Base-by-base conservation (phyloP, 2,113 vertebrate species). In the Tricholaema leucomelas region DNA sequence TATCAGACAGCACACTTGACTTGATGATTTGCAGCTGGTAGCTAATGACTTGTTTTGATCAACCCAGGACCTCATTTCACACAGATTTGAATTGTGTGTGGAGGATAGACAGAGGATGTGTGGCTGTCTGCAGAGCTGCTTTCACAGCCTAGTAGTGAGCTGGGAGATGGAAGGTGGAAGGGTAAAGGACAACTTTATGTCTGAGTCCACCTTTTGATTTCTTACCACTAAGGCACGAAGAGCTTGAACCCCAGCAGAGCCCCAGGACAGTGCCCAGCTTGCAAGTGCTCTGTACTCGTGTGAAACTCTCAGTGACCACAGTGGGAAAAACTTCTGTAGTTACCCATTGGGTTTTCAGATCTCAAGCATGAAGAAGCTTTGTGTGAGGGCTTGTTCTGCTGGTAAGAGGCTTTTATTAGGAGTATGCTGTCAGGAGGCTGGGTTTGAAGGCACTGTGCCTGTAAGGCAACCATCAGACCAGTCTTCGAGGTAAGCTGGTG, bases 401-500 rank as follows among this genome's bases (percentile, higher is more conserved):
- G 58, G 2, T 31, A 81, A 31, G 77, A 50, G 40, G 31, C 48
- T 77, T 33, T 25, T 44, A 2, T 42, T n/a, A 8, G 69, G 36
- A 28, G 31, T 12, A 8, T 33, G 42, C 67, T 56, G 44, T 16
- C 77, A 64, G 38, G 8, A 18, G 50, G 40, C 1, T 30, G 50
- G 70, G 21, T 46, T 69, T 79, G 63, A 48, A 52, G 59, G 33
- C 58, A 19, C 9, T 0, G 0, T 50, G 15, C 35, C 54, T n/a
- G 12, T 16, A 15, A 61, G 58, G 50, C 23, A 55, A 76, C n/a
- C 1, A 2, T 33, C 40, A 48, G 85, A 25, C 25, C 40, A 5
- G 25, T 31, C 52, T 2, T 0, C 30, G 54, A 1, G 2, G 24
- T 20, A 36, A 52, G 23, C 9, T 19, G 23, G 10, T 58, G 40